Evolutionary conservation across 1,140 invertebrate genomes (phyloP), one percentile per base, ranked within the genome.

Genomic region (Lucilia cuprina): DNA sequence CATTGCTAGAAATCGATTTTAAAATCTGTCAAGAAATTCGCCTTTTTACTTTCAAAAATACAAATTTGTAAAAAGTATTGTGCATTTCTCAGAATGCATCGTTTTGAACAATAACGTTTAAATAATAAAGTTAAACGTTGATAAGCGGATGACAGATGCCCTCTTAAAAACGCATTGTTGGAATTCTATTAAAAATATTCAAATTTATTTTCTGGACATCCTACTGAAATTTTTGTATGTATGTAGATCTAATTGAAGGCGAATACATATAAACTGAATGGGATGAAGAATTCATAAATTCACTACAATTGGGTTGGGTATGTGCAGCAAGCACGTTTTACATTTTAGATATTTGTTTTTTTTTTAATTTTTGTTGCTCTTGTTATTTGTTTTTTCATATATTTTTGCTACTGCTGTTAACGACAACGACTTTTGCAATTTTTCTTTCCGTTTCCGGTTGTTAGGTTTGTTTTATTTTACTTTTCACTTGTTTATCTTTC

Each of bases 381-480:
- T 17, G 13, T 60, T 17, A 14, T 30, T 30, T 30, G 1, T 30
- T 30, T 30, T 30, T 30, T 30, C 25, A 30, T 60, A 60, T 60
- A n/a, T 60, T 60, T 60, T 70, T 70, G 75, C 75, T 78, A 47
- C 34, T 78, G 75, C 41, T 78, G 75, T 19, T 47, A 78, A 78
- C 75, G 75, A 78, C 75, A 78, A 47, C 21, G 74, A 75, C 75
- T 78, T 78, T 78, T 78, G 75, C 75, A 78, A 78, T 78, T 78
- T 78, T 78, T 78, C 75, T 78, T 78, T 78, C 75, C 75, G 75
- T 78, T 78, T 78, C 75, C 75, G 75, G 75, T 47, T 78, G 75
- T 78, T 78, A 78, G 75, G 75, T 78, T 78, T 78, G 75, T 47
- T 78, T 78, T 78, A 78, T 78, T 78, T 78, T 78, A 78, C 75